Evolutionary conservation across 2,888 invertebrate species (phyloP), one percentile per base, ranked within the genome.

Genomic region (Mythimna albipuncta): DNA sequence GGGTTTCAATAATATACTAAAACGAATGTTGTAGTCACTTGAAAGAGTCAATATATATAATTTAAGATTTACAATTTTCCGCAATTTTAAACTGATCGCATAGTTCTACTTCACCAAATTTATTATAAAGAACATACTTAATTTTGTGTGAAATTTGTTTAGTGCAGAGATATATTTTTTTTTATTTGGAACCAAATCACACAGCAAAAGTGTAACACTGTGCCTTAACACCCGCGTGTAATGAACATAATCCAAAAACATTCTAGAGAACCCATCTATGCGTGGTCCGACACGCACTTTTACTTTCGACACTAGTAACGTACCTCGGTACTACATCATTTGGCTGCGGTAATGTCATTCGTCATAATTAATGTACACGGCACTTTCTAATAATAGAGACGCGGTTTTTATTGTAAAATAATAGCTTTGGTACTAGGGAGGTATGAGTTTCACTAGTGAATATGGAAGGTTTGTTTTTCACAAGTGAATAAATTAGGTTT

Each of bases 241-340:
- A 47, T 10, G 4, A 16, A 47, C 16, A 47, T 19, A 2, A 47
- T 47, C 2, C 47, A n/a, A 52, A 52, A n/a, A 44, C 21, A 6
- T 11, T 11, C 0, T 41, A 75, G 69, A 41, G 47, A 55, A 41
- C 76, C 61, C 6, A 32, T 47, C 21, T 3, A 1, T 52, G 19
- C 47, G 16, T 55, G 16, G 1, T 61, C 1, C 19, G 41, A 62
- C 19, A 61, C 74, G 50, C 32, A 55, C 41, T 41, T 89, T 88
- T 83, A 82, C 75, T 83, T 77, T 79, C 85, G 81, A 79, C 84
- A 85, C 78, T 78, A 79, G 64, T 68, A 68, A 38, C 21, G 10
- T 47, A 70, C 68, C 19, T 4, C 19, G 19, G 62, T 62, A 70
- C 78, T 52, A 58, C 68, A 68, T 76, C 75, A 82, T 81, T 76